phyloP scores from a whole-genome alignment of 92 coral and sea anemone species.

The Nematostella vectensis region DNA sequence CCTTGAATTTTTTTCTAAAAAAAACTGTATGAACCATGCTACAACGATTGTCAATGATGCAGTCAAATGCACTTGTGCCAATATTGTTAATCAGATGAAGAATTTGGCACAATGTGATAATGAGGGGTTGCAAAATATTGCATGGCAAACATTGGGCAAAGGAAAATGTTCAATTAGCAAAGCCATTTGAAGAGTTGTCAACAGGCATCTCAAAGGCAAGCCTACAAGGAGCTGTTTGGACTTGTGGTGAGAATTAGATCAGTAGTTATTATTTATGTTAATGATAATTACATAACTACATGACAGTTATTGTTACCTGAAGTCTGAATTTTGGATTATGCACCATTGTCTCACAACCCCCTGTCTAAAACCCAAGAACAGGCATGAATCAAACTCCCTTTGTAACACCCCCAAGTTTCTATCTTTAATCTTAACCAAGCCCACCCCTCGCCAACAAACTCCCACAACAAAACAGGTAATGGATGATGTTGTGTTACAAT shows the following conservation, averaged over 20 bases:
- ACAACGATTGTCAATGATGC: conserved; percentile 27
- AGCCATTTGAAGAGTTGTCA: conserved; percentile 45
- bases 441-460: too few species aligned
- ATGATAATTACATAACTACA: too few species aligned
- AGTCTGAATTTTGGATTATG: too few species aligned
- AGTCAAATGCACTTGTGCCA: conserved; percentile 21
- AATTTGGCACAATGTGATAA: conserved; percentile 13
- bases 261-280: neutral
- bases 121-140: conserved; percentile 9
- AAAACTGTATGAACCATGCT: conserved; percentile 28
- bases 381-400: too few species aligned
- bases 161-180: conserved; percentile 26
- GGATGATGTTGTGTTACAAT: too few species aligned
- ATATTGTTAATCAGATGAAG: conserved; percentile 20
- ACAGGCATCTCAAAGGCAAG: conserved; percentile 27
- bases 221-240: conserved; percentile 41
- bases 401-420: too few species aligned
- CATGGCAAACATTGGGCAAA: conserved; percentile 28
- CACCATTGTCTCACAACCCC: too few species aligned
- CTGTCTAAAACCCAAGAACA: too few species aligned
- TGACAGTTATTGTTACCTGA: too few species aligned
- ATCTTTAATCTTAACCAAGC: too few species aligned
- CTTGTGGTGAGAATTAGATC: conserved; percentile 29
- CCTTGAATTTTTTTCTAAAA: too few species aligned
- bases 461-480: too few species aligned